Percentiles rank a stretch among this genome's conserved stretches.
Conservation (phyloP, 1,140 invertebrate species). For the Atta colombica region DNA sequence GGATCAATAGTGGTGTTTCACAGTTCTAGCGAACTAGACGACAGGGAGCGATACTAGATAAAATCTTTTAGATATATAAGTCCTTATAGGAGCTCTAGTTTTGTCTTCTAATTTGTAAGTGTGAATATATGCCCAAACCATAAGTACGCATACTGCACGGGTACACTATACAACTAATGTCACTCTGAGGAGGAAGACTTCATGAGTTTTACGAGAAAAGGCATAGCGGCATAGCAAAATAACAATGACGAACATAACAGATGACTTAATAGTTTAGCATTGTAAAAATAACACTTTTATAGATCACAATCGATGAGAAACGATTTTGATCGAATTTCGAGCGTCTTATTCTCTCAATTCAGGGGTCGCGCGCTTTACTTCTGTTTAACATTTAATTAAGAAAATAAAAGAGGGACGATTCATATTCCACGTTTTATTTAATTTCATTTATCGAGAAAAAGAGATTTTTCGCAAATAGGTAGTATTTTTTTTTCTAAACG, state of each 20-base stretch:
- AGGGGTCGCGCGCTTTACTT: constrained; percentile 19
- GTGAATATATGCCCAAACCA: constrained; percentile 10
- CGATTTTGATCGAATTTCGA: constrained; percentile 35
- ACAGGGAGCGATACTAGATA: constrained; percentile 13
- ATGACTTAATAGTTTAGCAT: constrained; percentile 57
- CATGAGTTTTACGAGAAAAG: neutral
- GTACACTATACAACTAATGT: neutral
- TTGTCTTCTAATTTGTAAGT: constrained; percentile 59
- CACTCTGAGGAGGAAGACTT: constrained; percentile 25
- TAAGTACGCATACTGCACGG: neutral
- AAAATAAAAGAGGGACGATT: neutral
- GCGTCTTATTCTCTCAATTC: constrained; percentile 13
- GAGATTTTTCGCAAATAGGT: constrained; percentile 18
- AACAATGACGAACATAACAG: neutral
- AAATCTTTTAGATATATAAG: constrained; percentile 47
- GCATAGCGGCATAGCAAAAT: neutral
- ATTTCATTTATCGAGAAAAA: neutral
- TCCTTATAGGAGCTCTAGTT: constrained; percentile 47
- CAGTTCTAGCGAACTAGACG: constrained; percentile 39
- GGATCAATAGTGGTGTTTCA: constrained; percentile 66
- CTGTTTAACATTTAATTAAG: neutral
- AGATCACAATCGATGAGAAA: constrained; percentile 29
- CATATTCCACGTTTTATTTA: neutral
- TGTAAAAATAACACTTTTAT: constrained; percentile 67
- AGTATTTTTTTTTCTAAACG: neutral